A percentile compares a stretch with the other conserved stretches of the same genome.
Conservation (phyloP, 2,113 vertebrate genomes). For the Corythoichthys intestinalis region DNA sequence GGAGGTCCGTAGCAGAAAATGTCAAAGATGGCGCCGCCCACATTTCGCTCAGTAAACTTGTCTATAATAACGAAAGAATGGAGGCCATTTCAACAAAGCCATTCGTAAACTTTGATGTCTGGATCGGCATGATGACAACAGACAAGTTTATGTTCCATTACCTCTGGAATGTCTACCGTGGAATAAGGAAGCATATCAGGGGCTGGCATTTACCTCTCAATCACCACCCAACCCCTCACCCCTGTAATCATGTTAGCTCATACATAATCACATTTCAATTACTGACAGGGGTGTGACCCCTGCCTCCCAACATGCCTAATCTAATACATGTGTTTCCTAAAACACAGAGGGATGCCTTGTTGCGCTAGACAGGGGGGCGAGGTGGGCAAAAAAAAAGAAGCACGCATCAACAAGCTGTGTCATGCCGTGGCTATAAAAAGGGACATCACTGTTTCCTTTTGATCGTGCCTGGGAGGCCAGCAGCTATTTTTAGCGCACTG, state of each 20-base stretch:
- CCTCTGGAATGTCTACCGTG: conserved; percentile 64
- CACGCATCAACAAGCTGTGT: conserved; percentile 59
- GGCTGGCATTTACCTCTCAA: conserved; percentile 67
- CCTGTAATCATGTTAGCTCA: conserved; percentile 75
- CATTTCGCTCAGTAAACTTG: too few relatives aligned
- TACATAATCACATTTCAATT: conserved; percentile 75
- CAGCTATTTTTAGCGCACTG: conserved; percentile 69
- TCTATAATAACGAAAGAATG: not conserved
- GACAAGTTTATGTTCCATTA: conserved; percentile 66
- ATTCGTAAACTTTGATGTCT: conserved; percentile 2
- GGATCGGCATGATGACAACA: conserved; percentile 23
- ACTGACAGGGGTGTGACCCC: conserved; percentile 74
- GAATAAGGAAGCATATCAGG: conserved; percentile 64
- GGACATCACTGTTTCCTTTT: conserved; percentile 51
- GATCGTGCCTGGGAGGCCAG: conserved; percentile 51
- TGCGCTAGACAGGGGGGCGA: conserved; percentile 24
- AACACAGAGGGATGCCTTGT: conserved; percentile 69
- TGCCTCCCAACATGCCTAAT: conserved; percentile 68
- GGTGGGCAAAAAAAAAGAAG: conserved; percentile 3
- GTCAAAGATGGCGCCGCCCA: too few relatives aligned
- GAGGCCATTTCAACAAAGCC: not conserved
- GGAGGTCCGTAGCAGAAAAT: too few relatives aligned
- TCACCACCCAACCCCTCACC: conserved; percentile 42
- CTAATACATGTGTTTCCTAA: conserved; percentile 72
- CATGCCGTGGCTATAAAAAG: conserved; percentile 66